Evolutionary conservation across 1,140 invertebrate species (phyloP), one percentile per base, ranked within the genome.

Genomic region (Prorops nasuta): DNA sequence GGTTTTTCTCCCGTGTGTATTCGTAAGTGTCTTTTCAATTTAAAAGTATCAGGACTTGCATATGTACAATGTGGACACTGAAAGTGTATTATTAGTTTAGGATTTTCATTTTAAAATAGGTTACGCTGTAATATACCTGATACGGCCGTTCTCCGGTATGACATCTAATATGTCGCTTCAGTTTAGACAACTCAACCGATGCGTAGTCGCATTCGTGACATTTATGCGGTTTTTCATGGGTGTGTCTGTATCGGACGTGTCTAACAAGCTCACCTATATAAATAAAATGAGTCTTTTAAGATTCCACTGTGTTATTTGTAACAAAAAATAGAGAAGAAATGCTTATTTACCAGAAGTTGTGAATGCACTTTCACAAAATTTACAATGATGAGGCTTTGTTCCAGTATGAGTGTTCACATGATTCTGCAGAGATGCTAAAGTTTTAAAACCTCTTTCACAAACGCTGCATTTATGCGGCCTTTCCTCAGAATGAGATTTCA

Each of bases 381-480:
- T 95, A 79, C 96, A 98, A 32, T 88, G 84, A 76, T 98, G 94
- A 0, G 96, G 96, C 66, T 96, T 93, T 6, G 90, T 91, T 31
- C 95, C 95, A 19, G 94, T 96, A 71, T 98, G 96, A 49, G 94
- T 98, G 72, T 98, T 98, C 1, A 96, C 86, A 74, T 98, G 95
- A 72, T 98, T 98, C 60, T 96, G 90, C 18, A 98, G 76, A 0
- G 94, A 95, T 1, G 93, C 91, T 15, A 92, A 69, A 0, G 95
- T 96, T 77, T 98, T 98, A 67, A 98, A 98, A 4, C 93, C 94
- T 38, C 94, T 81, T 60, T 96, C 92, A 76, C 95, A 98, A 16
- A 97, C 91, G 37, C 86, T 87, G 72, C 94, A 98, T 69, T 96
- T 96, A 69, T 96, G 93, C 0, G 95, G 94, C 17, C 94, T 79